A percentile compares a stretch with the other conserved stretches of the same genome.
phyloP scores from a whole-genome alignment of 2,888 invertebrate genomes.

The Pegoplata infirma region DNA sequence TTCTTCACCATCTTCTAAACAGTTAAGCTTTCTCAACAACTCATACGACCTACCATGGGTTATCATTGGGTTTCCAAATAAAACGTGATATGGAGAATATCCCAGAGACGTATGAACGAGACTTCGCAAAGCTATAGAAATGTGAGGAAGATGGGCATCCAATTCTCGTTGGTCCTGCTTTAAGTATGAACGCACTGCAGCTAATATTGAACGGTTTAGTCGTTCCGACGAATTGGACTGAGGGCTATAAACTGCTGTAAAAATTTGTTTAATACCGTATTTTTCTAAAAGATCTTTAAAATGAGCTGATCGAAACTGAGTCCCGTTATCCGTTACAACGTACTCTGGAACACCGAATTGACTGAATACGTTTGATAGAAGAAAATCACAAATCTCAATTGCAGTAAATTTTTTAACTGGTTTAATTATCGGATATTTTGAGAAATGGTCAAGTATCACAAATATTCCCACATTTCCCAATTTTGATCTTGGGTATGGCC shows the following conservation, averaged over 20 bases:
- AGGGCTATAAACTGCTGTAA: not conserved
- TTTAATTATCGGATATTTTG: too few relatives aligned
- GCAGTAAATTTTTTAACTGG: too few relatives aligned
- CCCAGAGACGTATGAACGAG: not conserved
- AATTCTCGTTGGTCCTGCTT: not conserved
- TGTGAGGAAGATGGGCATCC: not conserved
- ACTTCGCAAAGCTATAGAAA: not conserved
- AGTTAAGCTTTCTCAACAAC: not conserved
- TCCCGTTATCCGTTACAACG: too few relatives aligned
- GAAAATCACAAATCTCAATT: too few relatives aligned
- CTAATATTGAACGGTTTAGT: not conserved
- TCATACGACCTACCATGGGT: not conserved
- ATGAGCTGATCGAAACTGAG: too few relatives aligned
- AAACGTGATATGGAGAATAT: not conserved
- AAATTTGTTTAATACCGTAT: constrained; percentile 10
- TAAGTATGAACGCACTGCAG: not conserved
- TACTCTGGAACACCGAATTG: too few relatives aligned
- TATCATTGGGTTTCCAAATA: not conserved
- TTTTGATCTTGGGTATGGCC: too few relatives aligned
- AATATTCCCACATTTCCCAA: too few relatives aligned
- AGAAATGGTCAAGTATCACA: too few relatives aligned
- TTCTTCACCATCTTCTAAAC: not conserved
- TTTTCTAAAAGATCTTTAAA: constrained; percentile 10
- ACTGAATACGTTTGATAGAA: too few relatives aligned
- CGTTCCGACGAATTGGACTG: not conserved